phyloP scores from a whole-genome alignment of 2,888 invertebrate species.

The Ypsolopha scabrella region DNA sequence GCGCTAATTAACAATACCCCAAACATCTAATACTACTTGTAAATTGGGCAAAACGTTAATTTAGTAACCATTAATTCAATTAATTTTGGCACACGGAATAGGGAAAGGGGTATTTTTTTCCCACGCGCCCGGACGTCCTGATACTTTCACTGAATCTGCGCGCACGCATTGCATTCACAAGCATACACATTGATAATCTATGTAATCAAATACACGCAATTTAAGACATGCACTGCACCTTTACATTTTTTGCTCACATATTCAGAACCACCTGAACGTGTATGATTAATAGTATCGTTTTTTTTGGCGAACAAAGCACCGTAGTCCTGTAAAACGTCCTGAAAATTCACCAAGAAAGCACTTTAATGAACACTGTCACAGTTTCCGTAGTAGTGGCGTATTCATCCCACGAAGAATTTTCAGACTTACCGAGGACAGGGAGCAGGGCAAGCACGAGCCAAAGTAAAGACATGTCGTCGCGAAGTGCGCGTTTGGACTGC shows the following conservation, averaged over 20 bases:
- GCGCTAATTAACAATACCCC: no score
- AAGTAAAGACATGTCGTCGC: constrained; percentile 63
- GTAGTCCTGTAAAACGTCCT: background rate
- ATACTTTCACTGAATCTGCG: constrained; percentile 10
- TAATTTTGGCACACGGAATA: no score
- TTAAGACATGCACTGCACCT: no score
- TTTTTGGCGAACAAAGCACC: background rate
- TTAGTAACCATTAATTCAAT: no score
- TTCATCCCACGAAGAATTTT: no score
- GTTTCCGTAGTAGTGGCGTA: background rate
- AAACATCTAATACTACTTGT: no score
- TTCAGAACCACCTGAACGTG: no score
- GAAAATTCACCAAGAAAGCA: background rate
- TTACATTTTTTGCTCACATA: no score
- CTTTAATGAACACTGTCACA: no score
- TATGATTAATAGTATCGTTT: no score
- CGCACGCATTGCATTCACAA: constrained; percentile 2
- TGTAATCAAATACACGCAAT: no score
- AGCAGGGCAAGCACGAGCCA: constrained; percentile 61
- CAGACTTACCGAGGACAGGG: constrained; percentile 62
- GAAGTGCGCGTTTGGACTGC: constrained; percentile 55
- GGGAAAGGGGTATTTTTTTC: constrained; percentile 19
- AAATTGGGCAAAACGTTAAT: no score
- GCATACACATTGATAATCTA: background rate
- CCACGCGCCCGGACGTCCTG: constrained; percentile 41